Evolutionary conservation across 2,797 vertebrate genomes (phyloP).

Genomic region (Spinibarbus caldwelli): DNA sequence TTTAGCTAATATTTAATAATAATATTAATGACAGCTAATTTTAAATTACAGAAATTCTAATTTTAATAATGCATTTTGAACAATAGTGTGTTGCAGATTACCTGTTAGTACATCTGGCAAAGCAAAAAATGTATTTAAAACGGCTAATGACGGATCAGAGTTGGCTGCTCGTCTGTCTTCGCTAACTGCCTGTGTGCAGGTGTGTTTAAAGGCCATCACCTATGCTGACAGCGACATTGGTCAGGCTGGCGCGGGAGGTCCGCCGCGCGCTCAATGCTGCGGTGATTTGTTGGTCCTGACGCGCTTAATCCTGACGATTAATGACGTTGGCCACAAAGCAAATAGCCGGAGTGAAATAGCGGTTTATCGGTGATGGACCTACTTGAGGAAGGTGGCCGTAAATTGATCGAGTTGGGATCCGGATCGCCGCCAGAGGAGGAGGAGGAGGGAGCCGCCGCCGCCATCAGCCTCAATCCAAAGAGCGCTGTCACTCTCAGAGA

Average conservation of each 20-base stretch:
- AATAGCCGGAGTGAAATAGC: conserved; percentile 79
- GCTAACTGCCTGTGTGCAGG: conserved; percentile 58
- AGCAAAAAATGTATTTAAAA: background rate
- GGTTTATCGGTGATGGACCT: conserved; percentile 85
- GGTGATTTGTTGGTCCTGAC: conserved; percentile 73
- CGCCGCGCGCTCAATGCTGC: conserved; percentile 64
- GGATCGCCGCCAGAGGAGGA: conserved; percentile 85
- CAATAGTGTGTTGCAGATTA: conserved; percentile 46
- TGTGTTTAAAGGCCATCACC: conserved; percentile 63
- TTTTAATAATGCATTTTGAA: conserved; percentile 44
- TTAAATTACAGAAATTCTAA: conserved; percentile 23
- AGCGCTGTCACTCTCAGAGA: conserved; percentile 66
- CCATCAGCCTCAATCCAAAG: conserved; percentile 84
- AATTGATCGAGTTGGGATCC: conserved; percentile 90
- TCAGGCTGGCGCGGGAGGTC: conserved; percentile 68
- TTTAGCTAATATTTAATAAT: too few relatives aligned
- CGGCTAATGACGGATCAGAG: conserved; percentile 10
- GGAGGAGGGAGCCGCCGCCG: conserved; percentile 86
- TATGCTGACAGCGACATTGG: conserved; percentile 63
- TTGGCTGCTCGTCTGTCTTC: conserved; percentile 52
- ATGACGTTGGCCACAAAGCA: conserved; percentile 74
- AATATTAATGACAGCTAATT: conserved; percentile 19
- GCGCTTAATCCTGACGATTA: conserved; percentile 69
- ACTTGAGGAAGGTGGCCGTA: conserved; percentile 94
- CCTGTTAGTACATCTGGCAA: background rate